Conservation (phyloP, 2,797 vertebrate species). For the Bradypodion pumilum region DNA sequence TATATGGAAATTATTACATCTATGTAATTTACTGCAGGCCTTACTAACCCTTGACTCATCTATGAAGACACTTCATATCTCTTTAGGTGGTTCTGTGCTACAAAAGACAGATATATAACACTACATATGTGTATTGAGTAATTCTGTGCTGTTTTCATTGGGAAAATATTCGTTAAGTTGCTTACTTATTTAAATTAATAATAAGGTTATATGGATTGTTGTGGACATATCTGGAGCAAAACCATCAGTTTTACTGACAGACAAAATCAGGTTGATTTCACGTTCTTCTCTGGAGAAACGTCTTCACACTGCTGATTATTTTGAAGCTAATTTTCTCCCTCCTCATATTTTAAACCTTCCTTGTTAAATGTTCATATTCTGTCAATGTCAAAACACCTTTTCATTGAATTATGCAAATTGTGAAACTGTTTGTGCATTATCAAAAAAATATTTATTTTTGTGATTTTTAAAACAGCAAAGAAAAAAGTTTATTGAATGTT, state of each 20-base stretch:
- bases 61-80: not conserved
- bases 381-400: conserved; percentile 40
- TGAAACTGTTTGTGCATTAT: conserved; percentile 35
- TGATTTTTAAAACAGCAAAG: not conserved
- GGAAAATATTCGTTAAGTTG: conserved; percentile 25
- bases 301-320: conserved; percentile 64
- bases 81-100: not conserved
- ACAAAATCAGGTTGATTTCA: conserved; percentile 69
- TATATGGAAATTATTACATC: not conserved
- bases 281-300: conserved; percentile 42
- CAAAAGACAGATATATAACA: not conserved
- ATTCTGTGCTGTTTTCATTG: conserved; percentile 19
- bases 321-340: conserved; percentile 42
- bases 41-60: not conserved
- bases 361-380: conserved; percentile 58
- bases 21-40: not conserved
- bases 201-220: conserved; percentile 28
- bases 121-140: conserved; percentile 7
- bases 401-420: conserved; percentile 39
- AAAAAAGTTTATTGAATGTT: not conserved
- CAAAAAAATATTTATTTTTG: conserved; percentile 14
- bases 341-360: conserved; percentile 53
- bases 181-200: conserved; percentile 44
- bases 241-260: conserved; percentile 48
- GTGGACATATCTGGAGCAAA: conserved; percentile 55